phyloP scores from a whole-genome alignment of 1,140 invertebrate species.

The Neodiprion pinetum region DNA sequence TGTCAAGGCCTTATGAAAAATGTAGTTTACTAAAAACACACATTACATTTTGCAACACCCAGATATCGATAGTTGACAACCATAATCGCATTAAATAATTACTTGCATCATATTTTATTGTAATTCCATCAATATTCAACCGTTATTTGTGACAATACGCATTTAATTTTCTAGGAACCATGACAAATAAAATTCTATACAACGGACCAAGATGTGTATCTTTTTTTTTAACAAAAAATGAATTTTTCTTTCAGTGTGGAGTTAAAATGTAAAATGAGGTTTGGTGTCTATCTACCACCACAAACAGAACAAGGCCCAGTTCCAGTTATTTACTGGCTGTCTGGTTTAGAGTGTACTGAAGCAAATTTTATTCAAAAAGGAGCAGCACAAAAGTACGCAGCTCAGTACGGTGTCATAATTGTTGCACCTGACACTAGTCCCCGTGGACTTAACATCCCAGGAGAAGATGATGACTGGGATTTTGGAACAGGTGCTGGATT shows the following conservation, averaged over 20 bases:
- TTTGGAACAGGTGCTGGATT: conserved; percentile 96
- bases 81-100: too few relatives aligned
- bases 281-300: conserved; percentile 89
- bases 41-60: too few relatives aligned
- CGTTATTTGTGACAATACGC: too few relatives aligned
- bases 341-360: conserved; percentile 94
- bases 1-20: too few relatives aligned
- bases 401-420: conserved; percentile 82
- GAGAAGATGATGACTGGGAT: conserved; percentile 90
- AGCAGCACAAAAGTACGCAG: conserved; percentile 88
- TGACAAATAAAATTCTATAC: too few relatives aligned
- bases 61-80: too few relatives aligned
- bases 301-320: conserved; percentile 69
- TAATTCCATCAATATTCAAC: too few relatives aligned
- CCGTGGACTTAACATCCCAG: conserved; percentile 85
- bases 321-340: conserved; percentile 93
- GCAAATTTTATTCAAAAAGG: conserved; percentile 97
- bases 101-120: too few relatives aligned
- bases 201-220: background rate
- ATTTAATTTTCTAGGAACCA: too few relatives aligned
- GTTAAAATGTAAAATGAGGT: conserved; percentile 91
- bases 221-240: conserved; percentile 13
- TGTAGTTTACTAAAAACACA: too few relatives aligned
- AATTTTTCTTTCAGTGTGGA: conserved; percentile 65
- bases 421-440: conserved; percentile 97